These are phyloP conservation scores for Eumeta japonica DNA, from an alignment of 1,140 invertebrate genomes.

Conservation along the genomic window DNA sequence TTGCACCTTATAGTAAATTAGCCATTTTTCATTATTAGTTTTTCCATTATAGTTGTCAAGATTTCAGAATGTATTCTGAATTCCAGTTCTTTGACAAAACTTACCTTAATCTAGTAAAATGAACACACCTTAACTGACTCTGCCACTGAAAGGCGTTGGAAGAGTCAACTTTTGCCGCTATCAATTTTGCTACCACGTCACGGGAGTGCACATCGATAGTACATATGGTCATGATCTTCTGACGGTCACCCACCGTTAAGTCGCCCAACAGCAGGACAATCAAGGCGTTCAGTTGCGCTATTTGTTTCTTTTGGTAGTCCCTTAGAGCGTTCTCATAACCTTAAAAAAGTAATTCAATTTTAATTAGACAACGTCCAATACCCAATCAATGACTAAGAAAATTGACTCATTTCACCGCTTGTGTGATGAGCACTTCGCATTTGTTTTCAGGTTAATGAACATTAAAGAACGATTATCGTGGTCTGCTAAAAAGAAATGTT, in stretches of 20 bases:
- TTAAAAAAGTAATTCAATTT: conserved; percentile 8
- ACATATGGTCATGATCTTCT: conserved; percentile 95
- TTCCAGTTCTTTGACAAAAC: no score
- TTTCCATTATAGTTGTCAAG: no score
- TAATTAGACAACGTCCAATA: no score
- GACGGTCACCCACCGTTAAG: conserved; percentile 76
- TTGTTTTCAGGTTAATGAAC: not conserved
- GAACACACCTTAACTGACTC: conserved; percentile 73
- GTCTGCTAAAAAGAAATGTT: no score
- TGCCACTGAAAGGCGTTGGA: conserved; percentile 88
- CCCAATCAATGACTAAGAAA: no score
- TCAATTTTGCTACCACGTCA: conserved; percentile 85
- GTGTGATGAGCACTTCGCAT: no score
- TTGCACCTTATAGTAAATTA: no score
- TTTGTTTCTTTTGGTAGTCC: conserved; percentile 91
- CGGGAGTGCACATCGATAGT: conserved; percentile 90
- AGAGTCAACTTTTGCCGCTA: conserved; percentile 77
- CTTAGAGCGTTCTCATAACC: conserved; percentile 85
- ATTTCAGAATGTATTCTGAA: no score
- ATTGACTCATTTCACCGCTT: no score
- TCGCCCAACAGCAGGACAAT: conserved; percentile 81
- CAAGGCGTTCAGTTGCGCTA: conserved; percentile 76
- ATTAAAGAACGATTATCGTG: not conserved
- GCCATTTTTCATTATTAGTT: no score
- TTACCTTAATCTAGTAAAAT: no score